Base-by-base conservation (phyloP, 2,888 invertebrate genomes). In the Xestia sexstrigata region DNA sequence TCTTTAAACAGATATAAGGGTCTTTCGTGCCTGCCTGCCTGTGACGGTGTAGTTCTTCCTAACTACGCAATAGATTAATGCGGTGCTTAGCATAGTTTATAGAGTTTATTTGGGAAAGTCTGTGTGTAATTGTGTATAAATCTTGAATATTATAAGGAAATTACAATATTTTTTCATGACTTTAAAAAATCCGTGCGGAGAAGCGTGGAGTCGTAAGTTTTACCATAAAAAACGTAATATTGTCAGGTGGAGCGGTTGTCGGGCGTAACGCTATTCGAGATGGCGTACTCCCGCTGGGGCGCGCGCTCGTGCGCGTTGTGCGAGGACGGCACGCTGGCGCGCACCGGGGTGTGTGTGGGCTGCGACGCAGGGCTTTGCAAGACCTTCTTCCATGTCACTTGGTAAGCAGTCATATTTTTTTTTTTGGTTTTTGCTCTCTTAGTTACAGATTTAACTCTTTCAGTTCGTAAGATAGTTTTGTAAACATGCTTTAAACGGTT, bases 311-410 rank as follows among this genome's bases (percentile, higher is more conserved):
- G 99, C 92, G 98, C 98, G 13, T 96, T 99, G 20, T 99, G 99
- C 93, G 98, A 98, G 83, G 99, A 99, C 94, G 97, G 98, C 7
- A 97, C 98, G 62, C 98, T 98, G 90, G 98, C 99, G 15, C 97
- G 99, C 47, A 99, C 99, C 0, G 99, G 99, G 4, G 99, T 99
- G 23, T 99, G 99, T 92, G 99, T 99, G 74, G 98, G 98, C 82
- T 99, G 99, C 95, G 99, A 99, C 96, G 99, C 99, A 17, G 99
- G 99, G 45, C 98, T 99, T 97, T 99, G 99, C 96, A 98, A 99
- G 91, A 99, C 98, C 0, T 99, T 98, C 96, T 99, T 99, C 94
- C 99, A 99, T 94, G 99, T 99, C 62, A 99, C 99, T 20, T 99
- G 99, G 98, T 98, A 95, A 94, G 26, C 60, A 20, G 9, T 62